Conservation (phyloP, 2,113 vertebrate species). For the Nibea albiflora region DNA sequence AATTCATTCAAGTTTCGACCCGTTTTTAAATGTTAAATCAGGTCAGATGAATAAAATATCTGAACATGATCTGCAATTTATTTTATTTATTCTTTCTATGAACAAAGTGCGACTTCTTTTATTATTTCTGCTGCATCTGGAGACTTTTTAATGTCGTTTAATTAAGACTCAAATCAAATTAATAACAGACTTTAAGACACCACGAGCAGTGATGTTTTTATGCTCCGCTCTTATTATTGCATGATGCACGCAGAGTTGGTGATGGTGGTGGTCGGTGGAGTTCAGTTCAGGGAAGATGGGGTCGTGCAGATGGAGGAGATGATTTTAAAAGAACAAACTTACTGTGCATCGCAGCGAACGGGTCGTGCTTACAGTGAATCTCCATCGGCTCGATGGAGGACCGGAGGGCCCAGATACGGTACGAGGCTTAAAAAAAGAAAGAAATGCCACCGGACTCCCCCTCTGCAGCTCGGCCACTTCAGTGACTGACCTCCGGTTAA, state of each 20-base stretch:
- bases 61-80: neutral
- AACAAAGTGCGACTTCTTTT: neutral
- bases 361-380: slow-evolving; percentile 99
- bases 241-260: slow-evolving; percentile 7
- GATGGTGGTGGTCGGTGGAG: neutral
- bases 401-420: slow-evolving; percentile 60
- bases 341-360: slow-evolving; percentile 99
- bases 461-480: slow-evolving; percentile 38
- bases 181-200: neutral
- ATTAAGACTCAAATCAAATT: neutral
- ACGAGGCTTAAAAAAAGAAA: slow-evolving; percentile 48
- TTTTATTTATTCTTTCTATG: neutral
- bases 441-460: slow-evolving; percentile 47
- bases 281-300: slow-evolving; percentile 25
- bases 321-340: slow-evolving; percentile 79
- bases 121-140: neutral
- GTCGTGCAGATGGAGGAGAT: slow-evolving; percentile 51
- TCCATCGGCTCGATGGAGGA: slow-evolving; percentile 87
- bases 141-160: neutral
- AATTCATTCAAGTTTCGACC: neutral
- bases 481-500: slow-evolving; percentile 51
- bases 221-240: neutral
- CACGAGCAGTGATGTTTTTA: neutral
- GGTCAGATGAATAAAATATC: neutral
- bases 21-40: neutral